Conservation (phyloP, 2,888 invertebrate genomes). For the Latrodectus elegans region DNA sequence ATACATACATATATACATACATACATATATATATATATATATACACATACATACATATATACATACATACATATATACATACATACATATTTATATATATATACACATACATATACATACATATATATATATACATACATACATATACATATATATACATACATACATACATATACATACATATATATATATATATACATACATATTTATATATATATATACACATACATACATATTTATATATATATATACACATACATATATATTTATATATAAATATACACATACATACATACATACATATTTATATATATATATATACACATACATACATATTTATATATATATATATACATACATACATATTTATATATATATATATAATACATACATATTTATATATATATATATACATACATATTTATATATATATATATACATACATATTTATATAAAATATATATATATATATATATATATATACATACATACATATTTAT, state of each 20-base stretch:
- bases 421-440: conserved; percentile 4
- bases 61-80: neutral
- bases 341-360: no score
- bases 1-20: no score
- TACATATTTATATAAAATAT: neutral
- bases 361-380: no score
- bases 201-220: no score
- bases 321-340: no score
- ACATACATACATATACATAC: conserved; percentile 10
- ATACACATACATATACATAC: conserved; percentile 1
- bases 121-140: conserved; percentile 13
- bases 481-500: neutral
- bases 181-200: conserved; percentile 21
- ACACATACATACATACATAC: conserved; percentile 13
- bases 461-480: conserved; percentile 8
- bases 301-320: no score
- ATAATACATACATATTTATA: no score
- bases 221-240: no score
- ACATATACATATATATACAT: conserved; percentile 15
- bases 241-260: conserved; percentile 14
- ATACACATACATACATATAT: neutral
- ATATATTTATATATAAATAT: conserved; percentile 15
- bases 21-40: conserved; percentile 10
- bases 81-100: conserved; percentile 9
- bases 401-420: no score